A percentile compares a stretch with the other conserved stretches of the same genome.
phyloP scores from a whole-genome alignment of 2,888 invertebrate genomes.

The Sacculina carcini region DNA sequence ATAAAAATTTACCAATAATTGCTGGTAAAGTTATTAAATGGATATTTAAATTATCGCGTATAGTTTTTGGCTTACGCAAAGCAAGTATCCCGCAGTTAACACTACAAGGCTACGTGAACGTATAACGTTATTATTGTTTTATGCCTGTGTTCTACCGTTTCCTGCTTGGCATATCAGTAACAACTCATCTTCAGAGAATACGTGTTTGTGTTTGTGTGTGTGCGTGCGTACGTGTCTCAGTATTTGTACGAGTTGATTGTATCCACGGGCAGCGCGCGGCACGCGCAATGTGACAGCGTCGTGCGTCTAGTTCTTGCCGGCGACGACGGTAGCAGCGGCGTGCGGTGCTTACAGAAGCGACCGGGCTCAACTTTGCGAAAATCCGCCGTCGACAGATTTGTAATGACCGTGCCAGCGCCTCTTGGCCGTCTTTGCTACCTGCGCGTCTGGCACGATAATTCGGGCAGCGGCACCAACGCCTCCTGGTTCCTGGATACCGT shows the following conservation, averaged over 20 bases:
- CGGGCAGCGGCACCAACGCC: slow-evolving; percentile 21
- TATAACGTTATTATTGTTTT: too few species aligned
- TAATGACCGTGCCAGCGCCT: slow-evolving; percentile 19
- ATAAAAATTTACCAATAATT: too few species aligned
- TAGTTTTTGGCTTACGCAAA: too few species aligned
- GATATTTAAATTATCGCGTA: too few species aligned
- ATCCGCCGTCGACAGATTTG: slow-evolving; percentile 18
- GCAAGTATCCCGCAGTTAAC: too few species aligned
- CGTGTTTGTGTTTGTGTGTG: too few species aligned
- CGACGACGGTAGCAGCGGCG: slow-evolving; percentile 17
- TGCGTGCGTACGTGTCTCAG: too few species aligned
- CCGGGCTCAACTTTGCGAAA: slow-evolving; percentile 17
- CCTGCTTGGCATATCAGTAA: too few species aligned
- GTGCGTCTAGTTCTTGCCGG: slow-evolving; percentile 18
- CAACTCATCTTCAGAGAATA: too few species aligned
- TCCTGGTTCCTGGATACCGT: slow-evolving; percentile 24
- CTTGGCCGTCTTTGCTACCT: slow-evolving; percentile 23
- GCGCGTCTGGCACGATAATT: slow-evolving; percentile 26
- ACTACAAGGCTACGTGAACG: too few species aligned
- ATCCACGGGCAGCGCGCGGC: slow-evolving; percentile 15
- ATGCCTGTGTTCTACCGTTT: too few species aligned
- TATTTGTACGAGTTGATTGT: slow-evolving; percentile 20
- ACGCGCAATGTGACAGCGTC: slow-evolving; percentile 10
- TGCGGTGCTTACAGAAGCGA: slow-evolving; percentile 16
- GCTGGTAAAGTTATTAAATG: too few species aligned